Evolutionary conservation across 2,113 vertebrate species (phyloP).

Genomic region (Indicator maculatus): DNA sequence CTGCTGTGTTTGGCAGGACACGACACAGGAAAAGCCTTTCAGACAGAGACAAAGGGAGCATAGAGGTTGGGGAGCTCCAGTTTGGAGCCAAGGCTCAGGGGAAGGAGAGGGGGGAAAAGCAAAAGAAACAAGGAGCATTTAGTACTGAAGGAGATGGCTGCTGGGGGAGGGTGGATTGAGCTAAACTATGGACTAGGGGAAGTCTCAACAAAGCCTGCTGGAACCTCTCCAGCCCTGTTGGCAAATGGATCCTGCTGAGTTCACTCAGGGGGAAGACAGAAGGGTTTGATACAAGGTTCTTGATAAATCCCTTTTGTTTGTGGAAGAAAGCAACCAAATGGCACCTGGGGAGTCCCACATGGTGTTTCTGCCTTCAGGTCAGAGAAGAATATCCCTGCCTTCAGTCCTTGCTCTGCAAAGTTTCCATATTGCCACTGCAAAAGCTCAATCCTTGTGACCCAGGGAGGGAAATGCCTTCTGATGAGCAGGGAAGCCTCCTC

Average conservation of each 20-base stretch:
- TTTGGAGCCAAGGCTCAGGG: not conserved
- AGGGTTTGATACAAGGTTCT: not conserved
- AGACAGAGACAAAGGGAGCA: slow-evolving; percentile 27
- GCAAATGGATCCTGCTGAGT: not conserved
- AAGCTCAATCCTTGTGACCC: not conserved
- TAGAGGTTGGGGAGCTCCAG: slow-evolving; percentile 25
- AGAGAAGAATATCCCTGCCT: not conserved
- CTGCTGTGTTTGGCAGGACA: not conserved
- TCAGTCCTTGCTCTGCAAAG: not conserved
- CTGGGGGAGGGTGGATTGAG: not conserved
- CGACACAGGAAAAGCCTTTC: slow-evolving; percentile 26
- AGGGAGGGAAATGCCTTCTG: not conserved
- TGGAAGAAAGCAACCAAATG: not conserved
- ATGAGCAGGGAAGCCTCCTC: not conserved
- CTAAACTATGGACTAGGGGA: not conserved
- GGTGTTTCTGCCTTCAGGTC: not conserved
- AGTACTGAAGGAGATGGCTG: slow-evolving; percentile 7
- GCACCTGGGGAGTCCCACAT: not conserved
- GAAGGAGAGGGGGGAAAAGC: not conserved
- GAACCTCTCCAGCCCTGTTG: not conserved
- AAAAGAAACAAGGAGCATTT: slow-evolving; percentile 15
- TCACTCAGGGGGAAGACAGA: not conserved
- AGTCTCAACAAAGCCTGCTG: slow-evolving; percentile 27
- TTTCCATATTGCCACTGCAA: not conserved
- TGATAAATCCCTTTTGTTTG: slow-evolving; percentile 6